Evolutionary conservation across 2,797 vertebrate species (phyloP).

Genomic region (Thaleichthys pacificus): DNA sequence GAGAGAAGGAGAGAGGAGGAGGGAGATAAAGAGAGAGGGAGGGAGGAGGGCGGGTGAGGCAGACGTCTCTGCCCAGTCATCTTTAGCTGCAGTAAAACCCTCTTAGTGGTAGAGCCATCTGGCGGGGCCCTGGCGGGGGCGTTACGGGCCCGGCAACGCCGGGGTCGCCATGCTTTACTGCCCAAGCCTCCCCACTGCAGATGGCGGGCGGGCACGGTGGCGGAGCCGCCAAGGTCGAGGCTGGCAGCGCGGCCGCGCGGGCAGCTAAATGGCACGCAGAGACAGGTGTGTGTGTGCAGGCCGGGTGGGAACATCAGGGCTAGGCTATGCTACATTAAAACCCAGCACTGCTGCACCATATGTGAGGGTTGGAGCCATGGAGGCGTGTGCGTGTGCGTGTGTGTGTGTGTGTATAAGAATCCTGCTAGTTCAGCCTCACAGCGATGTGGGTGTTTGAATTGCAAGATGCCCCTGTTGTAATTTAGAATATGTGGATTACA

Average conservation of each 20-base stretch:
- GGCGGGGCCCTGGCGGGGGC: conserved; percentile 71
- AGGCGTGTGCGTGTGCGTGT: conserved; percentile 52
- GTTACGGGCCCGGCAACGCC: conserved; percentile 70
- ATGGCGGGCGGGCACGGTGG: conserved; percentile 71
- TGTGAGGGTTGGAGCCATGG: conserved; percentile 61
- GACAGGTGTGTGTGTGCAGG: conserved; percentile 23
- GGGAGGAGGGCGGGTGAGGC: conserved; percentile 29
- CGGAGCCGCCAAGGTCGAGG: conserved; percentile 73
- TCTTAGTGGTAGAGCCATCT: conserved; percentile 78
- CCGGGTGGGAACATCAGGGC: conserved; percentile 56
- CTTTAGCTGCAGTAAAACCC: conserved; percentile 78
- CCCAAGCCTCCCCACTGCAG: conserved; percentile 77
- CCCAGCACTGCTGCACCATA: conserved; percentile 59
- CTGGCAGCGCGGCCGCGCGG: conserved; percentile 54
- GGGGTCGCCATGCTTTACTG: conserved; percentile 80
- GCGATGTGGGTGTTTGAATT: too few relatives aligned
- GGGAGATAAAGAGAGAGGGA: conserved; percentile 1
- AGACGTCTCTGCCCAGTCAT: conserved; percentile 63
- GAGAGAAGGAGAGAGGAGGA: conserved; percentile 1
- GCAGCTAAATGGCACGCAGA: conserved; percentile 69
- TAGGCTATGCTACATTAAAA: conserved; percentile 63
- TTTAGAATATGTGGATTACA: too few relatives aligned
- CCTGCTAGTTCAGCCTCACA: too few relatives aligned
- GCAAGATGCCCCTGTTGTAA: too few relatives aligned
- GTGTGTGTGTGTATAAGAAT: background rate